These are phyloP conservation scores for Lycia hirtaria DNA, from an alignment of 2,888 invertebrate species.

Conservation along the genomic window DNA sequence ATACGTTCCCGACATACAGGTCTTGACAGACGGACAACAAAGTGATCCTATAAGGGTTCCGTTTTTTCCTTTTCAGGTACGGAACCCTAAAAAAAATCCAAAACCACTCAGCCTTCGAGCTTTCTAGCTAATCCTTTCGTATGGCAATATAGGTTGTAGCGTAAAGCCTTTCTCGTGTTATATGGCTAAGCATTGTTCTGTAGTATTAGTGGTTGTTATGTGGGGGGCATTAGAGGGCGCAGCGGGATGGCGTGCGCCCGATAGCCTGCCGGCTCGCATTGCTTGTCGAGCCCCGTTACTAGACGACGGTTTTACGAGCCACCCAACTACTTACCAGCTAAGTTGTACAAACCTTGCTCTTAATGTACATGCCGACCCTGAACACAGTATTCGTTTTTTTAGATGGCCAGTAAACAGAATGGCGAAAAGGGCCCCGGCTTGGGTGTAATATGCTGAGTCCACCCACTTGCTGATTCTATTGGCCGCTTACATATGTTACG, in stretches of 20 bases:
- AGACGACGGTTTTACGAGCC: conserved; percentile 66
- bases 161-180: conserved; percentile 52
- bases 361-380: conserved; percentile 58
- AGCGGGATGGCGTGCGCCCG: conserved; percentile 69
- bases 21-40: too few relatives aligned
- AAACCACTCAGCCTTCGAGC: conserved; percentile 17
- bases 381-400: conserved; percentile 67
- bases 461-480: conserved; percentile 63
- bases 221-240: conserved; percentile 47
- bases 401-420: conserved; percentile 58
- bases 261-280: conserved; percentile 59
- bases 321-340: conserved; percentile 56
- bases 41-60: too few relatives aligned
- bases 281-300: conserved; percentile 64
- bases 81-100: too few relatives aligned
- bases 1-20: too few relatives aligned
- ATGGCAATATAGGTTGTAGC: conserved; percentile 38
- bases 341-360: conserved; percentile 65
- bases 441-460: conserved; percentile 51
- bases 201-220: conserved; percentile 38
- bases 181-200: conserved; percentile 43
- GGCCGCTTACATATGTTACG: conserved; percentile 54
- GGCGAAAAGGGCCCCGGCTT: conserved; percentile 37
- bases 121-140: conserved; percentile 34
- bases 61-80: too few relatives aligned